A percentile compares a stretch with the other conserved stretches of the same genome.
Evolutionary conservation across 2,888 invertebrate species (phyloP).

Genomic region (Plagiodera versicolora): DNA sequence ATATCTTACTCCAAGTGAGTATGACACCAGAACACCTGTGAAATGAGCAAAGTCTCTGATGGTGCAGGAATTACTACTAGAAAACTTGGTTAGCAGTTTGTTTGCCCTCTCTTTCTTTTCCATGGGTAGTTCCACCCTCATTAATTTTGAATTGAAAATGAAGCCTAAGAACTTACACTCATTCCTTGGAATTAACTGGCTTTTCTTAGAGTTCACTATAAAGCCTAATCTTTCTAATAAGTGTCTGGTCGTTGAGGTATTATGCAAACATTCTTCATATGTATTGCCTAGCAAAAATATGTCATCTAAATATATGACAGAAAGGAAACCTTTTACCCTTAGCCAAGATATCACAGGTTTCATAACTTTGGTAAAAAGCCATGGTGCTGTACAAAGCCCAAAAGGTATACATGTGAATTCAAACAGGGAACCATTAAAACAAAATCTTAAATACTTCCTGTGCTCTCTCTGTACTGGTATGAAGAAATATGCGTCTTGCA

Average conservation of each 20-base stretch:
- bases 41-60: conserved; percentile 16
- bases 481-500: conserved; percentile 11
- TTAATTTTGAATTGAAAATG: background rate
- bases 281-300: background rate
- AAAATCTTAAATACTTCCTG: background rate
- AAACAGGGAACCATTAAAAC: conserved; percentile 4
- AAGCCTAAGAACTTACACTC: background rate
- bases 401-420: conserved; percentile 16
- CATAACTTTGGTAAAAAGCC: conserved; percentile 10
- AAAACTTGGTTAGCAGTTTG: background rate
- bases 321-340: background rate
- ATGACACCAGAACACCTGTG: conserved; percentile 30
- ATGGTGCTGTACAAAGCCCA: background rate
- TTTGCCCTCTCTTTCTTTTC: conserved; percentile 8
- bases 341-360: conserved; percentile 10
- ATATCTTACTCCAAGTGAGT: conserved; percentile 40
- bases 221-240: no score
- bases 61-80: background rate
- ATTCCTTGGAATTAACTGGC: no score
- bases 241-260: no score
- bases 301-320: background rate
- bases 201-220: background rate
- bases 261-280: no score
- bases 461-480: conserved; percentile 3
- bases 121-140: no score